Evolutionary conservation across 1,140 invertebrate species (phyloP).

Genomic region (Aricia agestis): DNA sequence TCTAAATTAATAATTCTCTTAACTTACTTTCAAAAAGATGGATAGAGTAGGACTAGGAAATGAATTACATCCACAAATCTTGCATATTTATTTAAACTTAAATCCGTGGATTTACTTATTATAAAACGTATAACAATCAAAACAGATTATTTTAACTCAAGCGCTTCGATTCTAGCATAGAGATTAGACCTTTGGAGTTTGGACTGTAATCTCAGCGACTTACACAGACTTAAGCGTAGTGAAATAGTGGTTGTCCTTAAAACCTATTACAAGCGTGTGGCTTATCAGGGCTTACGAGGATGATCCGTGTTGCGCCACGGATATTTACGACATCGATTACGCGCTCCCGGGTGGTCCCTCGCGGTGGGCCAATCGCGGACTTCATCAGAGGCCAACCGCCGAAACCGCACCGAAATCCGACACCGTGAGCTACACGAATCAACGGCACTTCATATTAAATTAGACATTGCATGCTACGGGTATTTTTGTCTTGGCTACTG

Average conservation of each 20-base stretch:
- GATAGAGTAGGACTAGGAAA: no score
- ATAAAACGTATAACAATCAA: no score
- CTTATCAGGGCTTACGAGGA: constrained; percentile 60
- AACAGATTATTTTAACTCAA: no score
- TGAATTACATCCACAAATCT: no score
- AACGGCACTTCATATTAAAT: constrained; percentile 36
- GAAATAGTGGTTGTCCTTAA: background rate
- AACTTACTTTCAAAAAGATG: no score
- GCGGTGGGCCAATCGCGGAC: constrained; percentile 52
- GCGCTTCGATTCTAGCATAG: no score
- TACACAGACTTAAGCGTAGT: background rate
- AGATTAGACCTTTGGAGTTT: no score
- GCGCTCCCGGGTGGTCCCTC: constrained; percentile 55
- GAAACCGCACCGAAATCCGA: constrained; percentile 47
- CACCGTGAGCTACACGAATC: constrained; percentile 35
- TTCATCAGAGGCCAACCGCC: constrained; percentile 58
- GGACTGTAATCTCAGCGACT: background rate
- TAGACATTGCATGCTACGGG: constrained; percentile 34
- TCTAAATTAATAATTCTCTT: no score
- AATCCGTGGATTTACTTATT: no score
- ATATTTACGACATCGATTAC: constrained; percentile 65
- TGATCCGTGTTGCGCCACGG: constrained; percentile 61
- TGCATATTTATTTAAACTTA: no score
- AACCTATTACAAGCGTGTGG: constrained; percentile 26
- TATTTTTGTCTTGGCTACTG: constrained; percentile 48